These are phyloP conservation scores for Cataglyphis cursor DNA, from an alignment of 2,888 invertebrate genomes.

Conservation along the genomic window DNA sequence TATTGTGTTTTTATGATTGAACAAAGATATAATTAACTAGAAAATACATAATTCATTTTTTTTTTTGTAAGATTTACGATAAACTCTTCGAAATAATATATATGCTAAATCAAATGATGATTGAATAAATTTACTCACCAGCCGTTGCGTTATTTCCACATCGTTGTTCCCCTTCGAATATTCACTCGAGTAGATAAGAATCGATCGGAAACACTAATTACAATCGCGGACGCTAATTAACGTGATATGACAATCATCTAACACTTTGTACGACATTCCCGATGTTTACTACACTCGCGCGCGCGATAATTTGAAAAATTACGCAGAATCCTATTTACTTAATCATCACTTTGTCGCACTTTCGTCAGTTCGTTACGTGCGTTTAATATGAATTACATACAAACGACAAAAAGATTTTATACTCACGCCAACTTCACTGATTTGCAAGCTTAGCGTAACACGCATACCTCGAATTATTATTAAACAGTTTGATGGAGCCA, in stretches of 20 bases:
- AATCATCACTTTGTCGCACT: neutral
- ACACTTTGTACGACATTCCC: neutral
- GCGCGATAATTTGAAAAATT: neutral
- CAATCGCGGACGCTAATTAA: slow-evolving; percentile 14
- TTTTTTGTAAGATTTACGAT: slow-evolving; percentile 1
- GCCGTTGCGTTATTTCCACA: neutral
- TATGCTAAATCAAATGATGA: slow-evolving; percentile 6
- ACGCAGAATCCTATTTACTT: neutral
- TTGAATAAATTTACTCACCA: slow-evolving; percentile 24
- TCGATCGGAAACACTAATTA: slow-evolving; percentile 34
- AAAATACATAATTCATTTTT: neutral
- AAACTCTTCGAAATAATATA: slow-evolving; percentile 3
- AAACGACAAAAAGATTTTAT: neutral
- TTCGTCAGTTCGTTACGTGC: neutral
- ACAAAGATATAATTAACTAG: neutral
- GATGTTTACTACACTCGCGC: neutral
- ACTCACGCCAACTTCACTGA: neutral
- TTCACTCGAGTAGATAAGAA: neutral
- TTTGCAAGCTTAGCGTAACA: neutral
- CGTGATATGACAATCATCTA: neutral
- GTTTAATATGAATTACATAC: neutral
- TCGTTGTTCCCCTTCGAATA: neutral
- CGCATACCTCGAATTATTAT: neutral
- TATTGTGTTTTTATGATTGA: slow-evolving; percentile 12
- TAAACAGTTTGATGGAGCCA: neutral